Base-by-base conservation (phyloP, 2,888 invertebrate genomes). In the Morpho achilles region DNA sequence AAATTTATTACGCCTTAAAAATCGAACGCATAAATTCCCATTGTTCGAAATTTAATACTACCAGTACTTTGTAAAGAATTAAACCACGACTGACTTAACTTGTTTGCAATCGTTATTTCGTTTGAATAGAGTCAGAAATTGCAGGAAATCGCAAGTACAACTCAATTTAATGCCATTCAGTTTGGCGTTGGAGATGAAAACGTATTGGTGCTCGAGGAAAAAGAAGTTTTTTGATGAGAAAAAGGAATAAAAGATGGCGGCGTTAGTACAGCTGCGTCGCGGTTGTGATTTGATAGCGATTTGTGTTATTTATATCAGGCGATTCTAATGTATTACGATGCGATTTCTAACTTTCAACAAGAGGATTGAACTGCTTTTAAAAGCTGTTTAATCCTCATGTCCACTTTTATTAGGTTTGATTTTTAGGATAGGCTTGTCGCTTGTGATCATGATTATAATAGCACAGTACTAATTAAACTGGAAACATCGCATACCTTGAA, bases 221-320 rank as follows among this genome's bases (percentile, higher is more conserved):
- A 74, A 68, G 69, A 69, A 58, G 68, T 74, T 75, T 79, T 79
- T 76, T 74, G 60, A 67, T 61, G 61, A 57, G 55, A 70, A 72
- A 72, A 69, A 72, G 72, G 70, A 69, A 70, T 72, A 68, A 67
- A 75, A 76, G 69, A 77, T 74, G 75, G 71, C 69, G 72, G 69
- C 75, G 74, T 77, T 79, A 68, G 74, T 69, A 76, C 84, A 84
- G 84, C 85, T 85, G 82, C 73, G 67, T 69, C 61, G 68, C 68
- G 59, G 70, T 65, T 67, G 69, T 71, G 67, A 69, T 77, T 73
- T 74, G 76, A 70, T 72, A 71, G 67, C 70, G 67, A 16, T 40
- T 10, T 9, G 10, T n/a, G 45, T 9, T 22, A 48, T 54, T 54
- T 48, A 48, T 23, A 54, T 9, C n/a, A 7, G 5, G n/a, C 54